Percentiles rank a stretch among this genome's conserved stretches.
These are phyloP conservation scores for Metaphire vulgaris DNA, from an alignment of 1,140 invertebrate genomes.

Conservation along the genomic window DNA sequence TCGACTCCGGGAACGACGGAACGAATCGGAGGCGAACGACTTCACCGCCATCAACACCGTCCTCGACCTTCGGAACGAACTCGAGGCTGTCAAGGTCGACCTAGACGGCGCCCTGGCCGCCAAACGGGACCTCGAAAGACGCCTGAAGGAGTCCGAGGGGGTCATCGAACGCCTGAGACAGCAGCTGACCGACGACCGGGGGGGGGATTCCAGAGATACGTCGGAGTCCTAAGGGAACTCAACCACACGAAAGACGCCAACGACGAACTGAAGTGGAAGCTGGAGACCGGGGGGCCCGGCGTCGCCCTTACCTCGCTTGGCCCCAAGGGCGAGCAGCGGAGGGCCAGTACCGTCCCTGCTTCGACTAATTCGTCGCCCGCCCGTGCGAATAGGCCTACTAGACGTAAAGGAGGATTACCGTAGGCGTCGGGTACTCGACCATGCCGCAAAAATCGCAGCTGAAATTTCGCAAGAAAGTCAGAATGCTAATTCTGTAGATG, in stretches of 20 bases:
- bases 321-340: not conserved
- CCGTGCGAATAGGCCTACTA: no score
- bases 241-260: not conserved
- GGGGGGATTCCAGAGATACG: not conserved
- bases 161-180: not conserved
- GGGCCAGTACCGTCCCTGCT: not conserved
- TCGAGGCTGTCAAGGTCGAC: not conserved
- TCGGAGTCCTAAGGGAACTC: not conserved
- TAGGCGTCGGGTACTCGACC: no score
- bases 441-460: no score
- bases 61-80: not conserved
- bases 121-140: not conserved
- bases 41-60: not conserved
- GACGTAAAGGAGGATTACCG: no score
- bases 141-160: not conserved
- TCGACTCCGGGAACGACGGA: not conserved
- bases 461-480: no score
- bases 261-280: not conserved
- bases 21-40: not conserved
- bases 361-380: no score
- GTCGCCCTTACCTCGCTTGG: not conserved
- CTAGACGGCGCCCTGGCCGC: not conserved
- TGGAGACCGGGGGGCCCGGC: not conserved
- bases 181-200: not conserved
- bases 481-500: no score